phyloP scores from a whole-genome alignment of 1,140 invertebrate species.

The Sarcophaga peregrina region DNA sequence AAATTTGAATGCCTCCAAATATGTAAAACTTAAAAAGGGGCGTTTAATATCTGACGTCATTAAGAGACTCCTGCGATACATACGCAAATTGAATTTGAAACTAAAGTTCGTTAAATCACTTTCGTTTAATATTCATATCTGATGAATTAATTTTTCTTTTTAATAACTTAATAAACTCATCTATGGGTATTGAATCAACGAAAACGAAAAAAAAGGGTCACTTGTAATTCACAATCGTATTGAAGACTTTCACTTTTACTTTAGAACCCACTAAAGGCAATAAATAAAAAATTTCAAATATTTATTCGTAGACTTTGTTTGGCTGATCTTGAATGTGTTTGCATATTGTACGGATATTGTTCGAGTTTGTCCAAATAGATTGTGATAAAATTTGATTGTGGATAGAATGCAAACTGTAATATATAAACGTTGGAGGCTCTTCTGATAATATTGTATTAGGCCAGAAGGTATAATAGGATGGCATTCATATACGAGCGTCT shows the following conservation, averaged over 20 bases:
- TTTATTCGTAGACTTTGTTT: too few species aligned
- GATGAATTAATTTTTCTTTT: slow-evolving; percentile 18
- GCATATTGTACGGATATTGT: too few species aligned
- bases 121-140: slow-evolving; percentile 36
- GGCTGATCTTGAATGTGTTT: too few species aligned
- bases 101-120: slow-evolving; percentile 29
- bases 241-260: slow-evolving; percentile 33
- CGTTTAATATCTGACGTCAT: slow-evolving; percentile 10
- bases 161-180: slow-evolving; percentile 24
- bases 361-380: too few species aligned
- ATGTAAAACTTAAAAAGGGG: background rate
- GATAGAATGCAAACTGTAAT: too few species aligned
- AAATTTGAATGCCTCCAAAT: background rate
- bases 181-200: background rate
- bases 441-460: too few species aligned
- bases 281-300: too few species aligned
- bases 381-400: too few species aligned
- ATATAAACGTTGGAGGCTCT: too few species aligned
- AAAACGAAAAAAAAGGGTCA: slow-evolving; percentile 16
- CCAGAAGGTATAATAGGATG: too few species aligned
- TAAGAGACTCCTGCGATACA: background rate
- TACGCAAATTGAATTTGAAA: slow-evolving; percentile 6
- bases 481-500: too few species aligned
- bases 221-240: background rate
- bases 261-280: background rate